Base-by-base conservation (phyloP, 2,113 vertebrate species). In the Aix galericulata region DNA sequence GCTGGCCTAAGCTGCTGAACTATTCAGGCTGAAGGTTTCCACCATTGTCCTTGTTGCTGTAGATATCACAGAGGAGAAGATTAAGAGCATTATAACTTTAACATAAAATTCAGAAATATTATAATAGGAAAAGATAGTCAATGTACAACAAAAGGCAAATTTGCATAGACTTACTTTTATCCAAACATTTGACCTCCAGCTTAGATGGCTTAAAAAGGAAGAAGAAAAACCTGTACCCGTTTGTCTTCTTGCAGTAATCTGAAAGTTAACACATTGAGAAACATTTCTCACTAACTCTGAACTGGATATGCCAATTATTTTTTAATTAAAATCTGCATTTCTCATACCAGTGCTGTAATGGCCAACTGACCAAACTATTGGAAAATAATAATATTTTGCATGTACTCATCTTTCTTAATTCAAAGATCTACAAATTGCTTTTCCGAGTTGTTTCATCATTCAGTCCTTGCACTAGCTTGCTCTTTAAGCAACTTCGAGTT, bases 51-150 rank as follows among this genome's bases (percentile, higher is more conserved):
- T 89, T 94, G 64, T 91, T 93, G 60, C 95, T 96, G 95, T 94
- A 97, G 93, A 88, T 97, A 96, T 56, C 93, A 96, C 71, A 91
- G 94, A 93, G 50, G 23, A 95, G 88, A 95, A 97, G 93, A 96
- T 97, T 97, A 97, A 93, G 92, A 94, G 93, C 87, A 83, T 97
- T 97, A 93, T 95, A 87, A 89, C 87, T 97, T 94, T 84, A 78
- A 91, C 69, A 96, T 88, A 93, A 97, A 97, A 95, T 66, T 96
- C 87, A 82, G 82, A 86, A 97, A 81, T 95, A 96, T 80, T 91
- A 87, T 88, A 97, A 46, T 89, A 78, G 80, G 80, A 88, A 69
- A 94, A 95, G 93, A 92, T 82, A 96, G 90, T 82, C 93, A 94
- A 69, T 58, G 9, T 83, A 66, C 79, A 95, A 94, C 88, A 95